phyloP scores from a whole-genome alignment of 2,888 invertebrate genomes.

The Polydrusus cervinus region DNA sequence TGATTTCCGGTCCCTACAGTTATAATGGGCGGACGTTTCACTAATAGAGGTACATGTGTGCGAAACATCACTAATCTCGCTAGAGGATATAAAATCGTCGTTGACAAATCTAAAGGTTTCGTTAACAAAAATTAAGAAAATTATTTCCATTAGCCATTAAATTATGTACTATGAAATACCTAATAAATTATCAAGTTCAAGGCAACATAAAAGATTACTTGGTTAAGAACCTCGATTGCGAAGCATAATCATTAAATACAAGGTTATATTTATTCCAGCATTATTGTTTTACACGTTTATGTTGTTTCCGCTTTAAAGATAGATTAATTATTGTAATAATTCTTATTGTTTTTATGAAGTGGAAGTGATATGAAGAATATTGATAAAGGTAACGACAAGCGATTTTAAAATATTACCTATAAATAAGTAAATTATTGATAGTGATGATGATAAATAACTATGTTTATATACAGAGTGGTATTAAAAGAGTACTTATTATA shows the following conservation, averaged over 20 bases:
- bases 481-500: too few species aligned
- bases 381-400: too few species aligned
- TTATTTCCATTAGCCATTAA: constrained; percentile 4
- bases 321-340: neutral
- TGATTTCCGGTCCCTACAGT: too few species aligned
- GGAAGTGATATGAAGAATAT: too few species aligned
- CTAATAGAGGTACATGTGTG: too few species aligned
- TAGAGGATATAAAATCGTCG: too few species aligned
- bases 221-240: constrained; percentile 23
- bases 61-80: too few species aligned
- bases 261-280: constrained; percentile 22
- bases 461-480: too few species aligned
- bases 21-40: too few species aligned
- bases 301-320: constrained; percentile 16
- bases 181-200: constrained; percentile 22
- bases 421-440: too few species aligned
- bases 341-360: neutral
- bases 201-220: constrained; percentile 27
- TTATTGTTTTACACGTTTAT: constrained; percentile 19
- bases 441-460: too few species aligned
- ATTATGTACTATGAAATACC: constrained; percentile 10
- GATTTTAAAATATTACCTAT: too few species aligned
- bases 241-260: constrained; percentile 25
- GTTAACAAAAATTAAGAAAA: constrained; percentile 1
- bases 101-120: neutral